Evolutionary conservation across 2,888 invertebrate species (phyloP), one percentile per base, ranked within the genome.

Genomic region (Eucera pruinosa): DNA sequence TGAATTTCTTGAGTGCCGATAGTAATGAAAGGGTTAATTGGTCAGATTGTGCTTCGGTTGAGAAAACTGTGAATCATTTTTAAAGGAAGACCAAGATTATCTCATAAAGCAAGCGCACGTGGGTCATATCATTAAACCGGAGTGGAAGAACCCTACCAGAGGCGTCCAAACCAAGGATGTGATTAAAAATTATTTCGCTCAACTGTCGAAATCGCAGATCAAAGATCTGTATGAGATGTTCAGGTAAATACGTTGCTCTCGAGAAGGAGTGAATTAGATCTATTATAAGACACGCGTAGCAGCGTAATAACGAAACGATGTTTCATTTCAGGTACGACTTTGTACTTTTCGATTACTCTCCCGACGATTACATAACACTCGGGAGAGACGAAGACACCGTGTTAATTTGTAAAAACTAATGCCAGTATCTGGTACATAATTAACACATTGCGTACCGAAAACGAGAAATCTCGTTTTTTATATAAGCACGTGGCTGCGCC

Each of bases 271-370:
- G 9, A 11, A 0, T 11, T n/a, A 7, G n/a, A 18, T 0, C 2
- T 6, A 18, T n/a, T n/a, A 52, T n/a, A n/a, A 5, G 36, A 9
- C 11, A 3, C 4, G 13, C n/a, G n/a, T n/a, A n/a, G n/a, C n/a
- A n/a, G n/a, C n/a, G n/a, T n/a, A n/a, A 54, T 23, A 47, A 48
- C 11, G 9, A 23, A 20, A 61, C 25, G n/a, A 20, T 39, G 39
- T 15, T 82, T 86, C 60, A 78, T 83, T 84, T 81, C 94, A 97
- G 97, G 92, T 95, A 96, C 89, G 98, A 98, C 92, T 97, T 97
- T 92, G 95, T 96, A 90, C 93, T 98, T 78, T 98, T 98, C 93
- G 96, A 96, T 89, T 98, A 98, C 91, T 95, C 96, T 74, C 94
- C 96, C 88, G 94, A 95, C 84, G 95, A 94, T 82, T 96, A 95